These are phyloP conservation scores for Drosophila testacea DNA, from an alignment of 2,888 invertebrate species.

Conservation along the genomic window DNA sequence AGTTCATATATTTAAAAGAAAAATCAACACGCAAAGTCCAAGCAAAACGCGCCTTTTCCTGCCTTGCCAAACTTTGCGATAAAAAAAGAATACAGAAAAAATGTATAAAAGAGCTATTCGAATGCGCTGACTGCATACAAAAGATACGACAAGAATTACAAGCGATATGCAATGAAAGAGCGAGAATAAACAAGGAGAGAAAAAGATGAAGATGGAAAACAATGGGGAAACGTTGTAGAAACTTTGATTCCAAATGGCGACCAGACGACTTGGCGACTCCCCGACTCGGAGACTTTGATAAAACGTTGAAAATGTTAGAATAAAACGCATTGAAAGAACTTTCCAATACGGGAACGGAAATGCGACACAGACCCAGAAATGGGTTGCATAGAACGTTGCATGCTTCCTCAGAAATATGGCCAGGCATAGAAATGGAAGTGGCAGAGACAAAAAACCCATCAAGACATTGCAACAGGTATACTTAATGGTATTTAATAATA, in stretches of 20 bases:
- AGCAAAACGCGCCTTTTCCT: slow-evolving; percentile 71
- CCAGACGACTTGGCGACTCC: slow-evolving; percentile 64
- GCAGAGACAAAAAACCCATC: slow-evolving; percentile 14
- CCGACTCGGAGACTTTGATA: slow-evolving; percentile 50
- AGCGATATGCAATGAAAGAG: slow-evolving; percentile 49
- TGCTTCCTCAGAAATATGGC: slow-evolving; percentile 32
- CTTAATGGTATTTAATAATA: slow-evolving; percentile 29
- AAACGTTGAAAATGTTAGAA: slow-evolving; percentile 56
- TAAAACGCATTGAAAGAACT: slow-evolving; percentile 47
- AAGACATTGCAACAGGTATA: slow-evolving; percentile 28
- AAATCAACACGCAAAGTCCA: slow-evolving; percentile 59
- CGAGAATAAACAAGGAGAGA: slow-evolving; percentile 3
- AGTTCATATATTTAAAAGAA: slow-evolving; percentile 29
- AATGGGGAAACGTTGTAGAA: slow-evolving; percentile 44
- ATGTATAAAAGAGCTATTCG: slow-evolving; percentile 53
- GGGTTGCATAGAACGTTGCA: slow-evolving; percentile 32
- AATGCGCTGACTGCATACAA: slow-evolving; percentile 71
- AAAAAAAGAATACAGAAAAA: slow-evolving; percentile 41
- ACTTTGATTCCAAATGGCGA: slow-evolving; percentile 57
- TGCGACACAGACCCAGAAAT: slow-evolving; percentile 68
- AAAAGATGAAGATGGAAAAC: slow-evolving; percentile 37
- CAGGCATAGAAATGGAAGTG: slow-evolving; percentile 17
- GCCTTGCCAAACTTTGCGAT: slow-evolving; percentile 74
- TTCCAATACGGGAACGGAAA: slow-evolving; percentile 72
- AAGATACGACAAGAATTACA: slow-evolving; percentile 56